Evolutionary conservation across 2,797 vertebrate genomes (phyloP).

Genomic region (Natrix natrix): DNA sequence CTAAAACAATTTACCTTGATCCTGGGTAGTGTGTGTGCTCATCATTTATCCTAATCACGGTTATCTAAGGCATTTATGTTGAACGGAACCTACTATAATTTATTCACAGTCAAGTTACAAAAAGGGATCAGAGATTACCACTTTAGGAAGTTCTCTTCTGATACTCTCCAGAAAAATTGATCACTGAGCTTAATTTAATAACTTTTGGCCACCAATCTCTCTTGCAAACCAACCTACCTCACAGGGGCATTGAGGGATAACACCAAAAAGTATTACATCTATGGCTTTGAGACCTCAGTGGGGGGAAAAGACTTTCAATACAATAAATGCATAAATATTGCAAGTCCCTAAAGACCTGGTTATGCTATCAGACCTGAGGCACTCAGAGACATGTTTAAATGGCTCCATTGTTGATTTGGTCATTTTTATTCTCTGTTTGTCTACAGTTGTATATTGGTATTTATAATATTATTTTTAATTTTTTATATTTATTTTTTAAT

Average conservation of each 20-base stretch:
- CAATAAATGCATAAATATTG: not conserved
- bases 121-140: not conserved
- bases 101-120: not conserved
- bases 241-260: not conserved
- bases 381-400: not conserved
- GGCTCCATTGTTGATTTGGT: not conserved
- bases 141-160: not conserved
- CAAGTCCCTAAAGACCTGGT: not conserved
- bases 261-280: not conserved
- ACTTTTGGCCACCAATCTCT: not conserved
- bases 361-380: not conserved
- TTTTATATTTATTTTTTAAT: not conserved
- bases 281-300: not conserved
- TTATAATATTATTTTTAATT: too few relatives aligned
- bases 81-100: not conserved
- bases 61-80: not conserved
- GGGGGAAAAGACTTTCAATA: not conserved
- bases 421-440: not conserved
- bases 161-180: not conserved
- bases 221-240: not conserved
- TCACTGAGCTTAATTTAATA: not conserved
- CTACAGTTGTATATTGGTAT: not conserved
- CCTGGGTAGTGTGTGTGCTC: not conserved
- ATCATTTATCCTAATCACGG: not conserved
- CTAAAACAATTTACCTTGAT: not conserved